phyloP scores from a whole-genome alignment of 2,113 vertebrate species.

The Onychostruthus taczanowskii region DNA sequence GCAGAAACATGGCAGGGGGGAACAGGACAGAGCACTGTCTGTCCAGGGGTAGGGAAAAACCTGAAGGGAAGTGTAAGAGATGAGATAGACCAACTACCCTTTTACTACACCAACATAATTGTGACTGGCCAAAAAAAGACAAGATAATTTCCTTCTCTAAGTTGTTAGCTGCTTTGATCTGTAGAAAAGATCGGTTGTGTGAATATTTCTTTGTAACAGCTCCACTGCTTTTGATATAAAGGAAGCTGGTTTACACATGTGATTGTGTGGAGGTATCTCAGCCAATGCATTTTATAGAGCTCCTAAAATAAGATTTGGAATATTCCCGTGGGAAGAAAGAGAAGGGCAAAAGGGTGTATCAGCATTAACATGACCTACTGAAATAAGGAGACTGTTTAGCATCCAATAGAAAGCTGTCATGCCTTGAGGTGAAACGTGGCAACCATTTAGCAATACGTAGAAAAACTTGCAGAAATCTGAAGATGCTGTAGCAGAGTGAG shows the following conservation, averaged over 20 bases:
- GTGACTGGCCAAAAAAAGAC: neutral
- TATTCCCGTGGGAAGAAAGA: neutral
- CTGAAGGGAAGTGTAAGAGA: neutral
- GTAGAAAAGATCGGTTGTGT: neutral
- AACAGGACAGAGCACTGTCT: neutral
- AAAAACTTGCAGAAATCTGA: neutral
- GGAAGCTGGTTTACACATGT: neutral
- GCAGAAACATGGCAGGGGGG: neutral
- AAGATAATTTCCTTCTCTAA: neutral
- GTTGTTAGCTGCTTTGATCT: neutral
- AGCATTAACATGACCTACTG: neutral
- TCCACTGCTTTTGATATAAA: neutral
- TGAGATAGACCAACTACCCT: neutral
- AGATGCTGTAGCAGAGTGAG: neutral
- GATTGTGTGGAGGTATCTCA: neutral
- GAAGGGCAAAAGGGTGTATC: neutral
- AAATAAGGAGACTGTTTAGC: neutral
- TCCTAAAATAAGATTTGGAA: neutral
- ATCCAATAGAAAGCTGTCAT: neutral
- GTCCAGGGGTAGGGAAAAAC: neutral
- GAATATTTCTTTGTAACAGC: neutral
- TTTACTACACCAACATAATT: neutral
- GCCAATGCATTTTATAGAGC: neutral
- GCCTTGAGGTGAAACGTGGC: neutral
- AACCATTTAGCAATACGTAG: neutral